A percentile compares a stretch with the other conserved stretches of the same genome.
Evolutionary conservation across 1,140 invertebrate species (phyloP).

Genomic region (Drosophila ercepeae): DNA sequence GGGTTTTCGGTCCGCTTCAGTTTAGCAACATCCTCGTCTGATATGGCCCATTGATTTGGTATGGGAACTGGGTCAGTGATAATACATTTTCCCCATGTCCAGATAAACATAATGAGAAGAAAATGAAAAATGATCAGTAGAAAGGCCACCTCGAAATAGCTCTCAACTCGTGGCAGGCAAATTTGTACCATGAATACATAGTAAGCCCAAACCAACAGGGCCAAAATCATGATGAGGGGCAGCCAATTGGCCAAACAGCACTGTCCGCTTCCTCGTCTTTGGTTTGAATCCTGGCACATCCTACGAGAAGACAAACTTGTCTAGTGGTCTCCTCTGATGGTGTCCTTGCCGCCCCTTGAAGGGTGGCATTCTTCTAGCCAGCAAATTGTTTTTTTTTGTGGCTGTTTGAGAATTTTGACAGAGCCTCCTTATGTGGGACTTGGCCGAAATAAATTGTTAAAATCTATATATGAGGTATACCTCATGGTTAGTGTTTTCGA

Average conservation of each 20-base stretch:
- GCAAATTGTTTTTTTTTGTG: neutral
- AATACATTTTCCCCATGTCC: conserved; percentile 19
- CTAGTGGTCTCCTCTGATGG: neutral
- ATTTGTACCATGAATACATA: conserved; percentile 15
- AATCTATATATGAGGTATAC: no score
- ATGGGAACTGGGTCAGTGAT: neutral
- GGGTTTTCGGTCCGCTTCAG: neutral
- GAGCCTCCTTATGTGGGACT: neutral
- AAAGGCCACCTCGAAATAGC: neutral
- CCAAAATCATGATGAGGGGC: neutral
- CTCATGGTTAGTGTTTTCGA: neutral
- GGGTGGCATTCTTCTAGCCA: neutral
- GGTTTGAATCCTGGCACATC: neutral
- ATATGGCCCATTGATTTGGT: conserved; percentile 10
- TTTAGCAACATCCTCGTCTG: conserved; percentile 2
- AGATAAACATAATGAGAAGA: conserved; percentile 12
- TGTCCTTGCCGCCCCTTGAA: neutral
- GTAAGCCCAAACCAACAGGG: conserved; percentile 14
- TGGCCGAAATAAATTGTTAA: no score
- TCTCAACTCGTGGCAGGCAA: neutral
- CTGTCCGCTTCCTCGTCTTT: neutral
- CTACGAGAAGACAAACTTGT: neutral
- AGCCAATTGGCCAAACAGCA: neutral
- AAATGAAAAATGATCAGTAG: conserved; percentile 11
- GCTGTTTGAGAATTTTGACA: neutral